Conservation (phyloP, 2,888 invertebrate genomes). For the Dione juno region DNA sequence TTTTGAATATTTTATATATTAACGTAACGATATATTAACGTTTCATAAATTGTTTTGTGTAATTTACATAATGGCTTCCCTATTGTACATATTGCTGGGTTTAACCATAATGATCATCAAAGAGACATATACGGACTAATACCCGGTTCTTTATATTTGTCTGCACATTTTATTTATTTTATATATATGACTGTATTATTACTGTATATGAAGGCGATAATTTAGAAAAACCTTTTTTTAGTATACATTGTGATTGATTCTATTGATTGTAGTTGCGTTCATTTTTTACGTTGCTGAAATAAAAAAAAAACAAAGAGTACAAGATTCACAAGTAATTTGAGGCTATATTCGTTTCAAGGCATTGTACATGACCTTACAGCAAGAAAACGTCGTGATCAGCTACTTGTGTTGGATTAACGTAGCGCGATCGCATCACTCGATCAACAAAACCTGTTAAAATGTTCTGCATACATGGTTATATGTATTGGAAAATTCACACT, state of each 20-base stretch:
- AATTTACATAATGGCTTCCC: slow-evolving; percentile 13
- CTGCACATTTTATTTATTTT: too few species aligned
- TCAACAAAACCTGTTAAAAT: slow-evolving; percentile 37
- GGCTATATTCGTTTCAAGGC: neutral
- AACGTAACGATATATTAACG: neutral
- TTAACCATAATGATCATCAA: neutral
- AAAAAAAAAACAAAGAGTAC: neutral
- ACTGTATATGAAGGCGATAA: too few species aligned
- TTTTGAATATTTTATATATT: slow-evolving; percentile 11
- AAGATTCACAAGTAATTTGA: slow-evolving; percentile 6
- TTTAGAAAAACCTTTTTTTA: too few species aligned
- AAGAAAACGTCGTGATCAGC: slow-evolving; percentile 37
- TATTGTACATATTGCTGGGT: neutral
- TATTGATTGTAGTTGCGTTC: too few species aligned
- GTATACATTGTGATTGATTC: too few species aligned
- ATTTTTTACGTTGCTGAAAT: neutral
- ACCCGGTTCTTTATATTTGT: too few species aligned
- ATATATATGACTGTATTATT: too few species aligned
- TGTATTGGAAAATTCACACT: slow-evolving; percentile 30
- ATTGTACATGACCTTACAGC: slow-evolving; percentile 27
- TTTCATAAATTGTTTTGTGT: neutral
- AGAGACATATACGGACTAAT: neutral
- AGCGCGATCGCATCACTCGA: slow-evolving; percentile 28
- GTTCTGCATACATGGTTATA: slow-evolving; percentile 38
- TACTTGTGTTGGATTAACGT: slow-evolving; percentile 40